Conservation (phyloP, 2,797 vertebrate species). For the Alca torda region DNA sequence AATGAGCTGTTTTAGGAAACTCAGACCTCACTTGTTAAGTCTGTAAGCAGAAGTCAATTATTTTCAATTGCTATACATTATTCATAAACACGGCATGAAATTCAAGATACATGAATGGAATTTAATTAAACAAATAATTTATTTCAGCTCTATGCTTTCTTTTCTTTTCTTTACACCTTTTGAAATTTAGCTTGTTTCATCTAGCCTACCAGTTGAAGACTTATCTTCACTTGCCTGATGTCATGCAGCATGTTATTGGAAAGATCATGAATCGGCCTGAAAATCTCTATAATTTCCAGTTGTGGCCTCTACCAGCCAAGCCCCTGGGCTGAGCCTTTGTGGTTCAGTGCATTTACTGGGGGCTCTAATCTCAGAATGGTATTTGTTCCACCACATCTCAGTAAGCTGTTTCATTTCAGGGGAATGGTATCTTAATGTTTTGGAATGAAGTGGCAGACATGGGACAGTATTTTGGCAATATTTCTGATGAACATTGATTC, state of each 20-base stretch:
- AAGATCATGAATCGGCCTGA: not conserved
- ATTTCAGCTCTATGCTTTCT: not conserved
- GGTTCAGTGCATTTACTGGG: accelerated
- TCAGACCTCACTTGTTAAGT: not conserved
- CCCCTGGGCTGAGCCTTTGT: not conserved
- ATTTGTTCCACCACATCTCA: not conserved
- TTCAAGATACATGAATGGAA: not conserved
- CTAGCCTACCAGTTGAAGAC: not conserved
- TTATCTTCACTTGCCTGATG: not conserved
- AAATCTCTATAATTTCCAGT: not conserved
- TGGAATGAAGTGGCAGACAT: not conserved
- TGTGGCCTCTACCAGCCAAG: not conserved
- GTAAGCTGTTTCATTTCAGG: not conserved
- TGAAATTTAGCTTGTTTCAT: not conserved
- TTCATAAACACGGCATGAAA: conserved; percentile 1
- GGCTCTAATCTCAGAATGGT: not conserved
- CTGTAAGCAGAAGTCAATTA: conserved; percentile 10
- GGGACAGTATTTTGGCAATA: not conserved
- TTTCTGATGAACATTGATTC: not conserved
- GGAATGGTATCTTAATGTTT: not conserved
- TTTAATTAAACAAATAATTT: conserved; percentile 6
- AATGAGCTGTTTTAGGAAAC: conserved; percentile 14
- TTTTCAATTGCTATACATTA: conserved; percentile 13
- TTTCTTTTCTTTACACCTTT: not conserved
- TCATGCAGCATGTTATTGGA: not conserved